Conservation (phyloP, 2,888 invertebrate genomes). For the Sacculina carcini region DNA sequence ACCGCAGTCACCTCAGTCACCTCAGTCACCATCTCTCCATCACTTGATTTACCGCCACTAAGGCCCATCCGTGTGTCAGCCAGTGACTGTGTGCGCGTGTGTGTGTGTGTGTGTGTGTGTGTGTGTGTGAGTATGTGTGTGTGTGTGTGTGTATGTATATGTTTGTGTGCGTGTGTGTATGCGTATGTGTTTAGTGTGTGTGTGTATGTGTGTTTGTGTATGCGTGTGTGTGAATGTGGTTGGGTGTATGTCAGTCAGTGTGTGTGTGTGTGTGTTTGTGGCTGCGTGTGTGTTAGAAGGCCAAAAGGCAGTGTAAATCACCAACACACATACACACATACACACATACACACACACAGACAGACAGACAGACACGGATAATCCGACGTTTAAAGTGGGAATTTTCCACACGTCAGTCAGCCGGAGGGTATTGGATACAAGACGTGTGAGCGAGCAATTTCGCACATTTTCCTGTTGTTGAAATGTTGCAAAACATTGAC, state of each 20-base stretch:
- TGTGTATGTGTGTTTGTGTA: too few relatives aligned
- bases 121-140: too few relatives aligned
- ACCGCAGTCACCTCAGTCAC: too few relatives aligned
- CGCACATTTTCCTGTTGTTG: not conserved
- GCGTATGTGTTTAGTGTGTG: too few relatives aligned
- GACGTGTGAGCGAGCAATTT: not conserved
- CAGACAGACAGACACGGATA: not conserved
- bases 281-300: not conserved
- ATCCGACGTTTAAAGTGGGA: too few relatives aligned
- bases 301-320: not conserved
- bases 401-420: too few relatives aligned
- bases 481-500: too few relatives aligned
- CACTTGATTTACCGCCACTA: too few relatives aligned
- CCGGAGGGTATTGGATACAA: not conserved
- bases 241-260: not conserved
- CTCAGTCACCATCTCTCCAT: too few relatives aligned
- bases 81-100: not conserved
- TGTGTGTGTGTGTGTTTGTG: not conserved
- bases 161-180: too few relatives aligned
- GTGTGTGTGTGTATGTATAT: too few relatives aligned
- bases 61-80: not conserved
- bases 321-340: too few relatives aligned
- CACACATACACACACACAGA: not conserved
- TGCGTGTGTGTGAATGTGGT: not conserved
- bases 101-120: not conserved